A percentile compares a stretch with the other conserved stretches of the same genome.
These are phyloP conservation scores for Leptoteleia sp. DNA, from an alignment of 1,140 invertebrate species.

Conservation along the genomic window DNA sequence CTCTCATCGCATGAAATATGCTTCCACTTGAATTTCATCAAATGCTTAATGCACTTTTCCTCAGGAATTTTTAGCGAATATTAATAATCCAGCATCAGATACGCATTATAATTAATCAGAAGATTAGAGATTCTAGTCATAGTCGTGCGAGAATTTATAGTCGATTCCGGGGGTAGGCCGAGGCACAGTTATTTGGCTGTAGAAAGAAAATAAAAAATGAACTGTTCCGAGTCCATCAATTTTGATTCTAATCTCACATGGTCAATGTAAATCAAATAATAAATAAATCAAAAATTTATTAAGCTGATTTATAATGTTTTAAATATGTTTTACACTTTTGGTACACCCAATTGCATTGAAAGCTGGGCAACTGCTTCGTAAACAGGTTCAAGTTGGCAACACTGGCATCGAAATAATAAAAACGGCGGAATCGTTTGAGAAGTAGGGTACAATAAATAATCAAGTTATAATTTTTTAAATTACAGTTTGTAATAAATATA, in stretches of 20 bases:
- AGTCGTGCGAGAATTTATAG: slow-evolving; percentile 11
- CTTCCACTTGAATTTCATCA: slow-evolving; percentile 32
- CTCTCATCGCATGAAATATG: slow-evolving; percentile 31
- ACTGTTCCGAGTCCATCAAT: background rate
- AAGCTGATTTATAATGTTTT: too few species aligned
- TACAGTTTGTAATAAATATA: too few species aligned
- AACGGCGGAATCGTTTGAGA: too few species aligned
- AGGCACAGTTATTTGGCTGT: slow-evolving; percentile 14
- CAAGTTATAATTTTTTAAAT: too few species aligned
- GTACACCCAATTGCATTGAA: too few species aligned
- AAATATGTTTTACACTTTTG: too few species aligned
- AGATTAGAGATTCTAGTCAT: background rate
- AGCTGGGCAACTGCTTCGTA: too few species aligned
- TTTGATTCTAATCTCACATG: slow-evolving; percentile 6
- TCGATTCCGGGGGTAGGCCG: background rate
- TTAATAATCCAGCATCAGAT: slow-evolving; percentile 15
- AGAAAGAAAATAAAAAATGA: background rate
- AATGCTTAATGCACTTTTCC: slow-evolving; percentile 22
- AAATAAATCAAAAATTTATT: too few species aligned
- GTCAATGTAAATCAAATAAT: too few species aligned
- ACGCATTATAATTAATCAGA: slow-evolving; percentile 32
- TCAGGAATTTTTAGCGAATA: slow-evolving; percentile 7
- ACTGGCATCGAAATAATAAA: too few species aligned
- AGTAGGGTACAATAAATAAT: too few species aligned
- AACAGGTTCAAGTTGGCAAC: too few species aligned